A percentile compares a stretch with the other conserved stretches of the same genome.
These are phyloP conservation scores for Lota lota DNA, from an alignment of 2,113 vertebrate genomes.

Conservation along the genomic window DNA sequence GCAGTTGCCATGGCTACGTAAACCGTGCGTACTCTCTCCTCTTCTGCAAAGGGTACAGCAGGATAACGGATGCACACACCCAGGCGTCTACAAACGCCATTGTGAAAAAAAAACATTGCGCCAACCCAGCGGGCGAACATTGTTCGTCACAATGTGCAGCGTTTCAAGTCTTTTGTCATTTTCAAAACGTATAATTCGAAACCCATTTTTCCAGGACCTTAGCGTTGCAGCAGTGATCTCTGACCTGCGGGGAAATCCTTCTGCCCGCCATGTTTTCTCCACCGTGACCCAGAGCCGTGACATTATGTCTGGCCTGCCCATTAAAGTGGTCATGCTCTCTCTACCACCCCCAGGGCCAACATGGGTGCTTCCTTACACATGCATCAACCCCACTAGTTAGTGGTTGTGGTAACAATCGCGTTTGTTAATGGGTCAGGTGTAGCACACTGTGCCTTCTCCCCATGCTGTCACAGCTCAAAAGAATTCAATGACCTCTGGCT, in stretches of 20 bases:
- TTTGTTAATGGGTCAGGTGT: conserved; percentile 31
- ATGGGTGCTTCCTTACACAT: conserved; percentile 19
- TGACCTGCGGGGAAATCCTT: conserved; percentile 36
- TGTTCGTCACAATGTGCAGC: too few species aligned
- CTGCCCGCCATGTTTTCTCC: conserved; percentile 19
- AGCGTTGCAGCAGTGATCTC: conserved; percentile 29
- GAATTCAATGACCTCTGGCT: conserved; percentile 25
- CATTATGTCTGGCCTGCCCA: conserved; percentile 53
- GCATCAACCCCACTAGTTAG: conserved; percentile 39
- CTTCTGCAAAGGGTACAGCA: conserved; percentile 13
- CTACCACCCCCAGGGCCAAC: conserved; percentile 12
- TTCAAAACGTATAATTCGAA: too few species aligned
- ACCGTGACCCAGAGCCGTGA: conserved; percentile 38
- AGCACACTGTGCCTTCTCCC: conserved; percentile 26
- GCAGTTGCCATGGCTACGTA: conserved; percentile 42
- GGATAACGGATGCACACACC: conserved; percentile 8
- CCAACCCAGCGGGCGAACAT: too few species aligned
- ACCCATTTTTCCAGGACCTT: background rate
- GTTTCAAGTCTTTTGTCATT: too few species aligned
- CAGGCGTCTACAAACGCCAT: background rate
- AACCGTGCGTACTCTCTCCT: conserved; percentile 27
- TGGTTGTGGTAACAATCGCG: conserved; percentile 43
- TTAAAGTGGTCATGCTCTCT: conserved; percentile 59
- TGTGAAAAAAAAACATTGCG: background rate
- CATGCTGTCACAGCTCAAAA: conserved; percentile 27